phyloP scores from a whole-genome alignment of 2,113 vertebrate genomes.

The Numenius arquata region DNA sequence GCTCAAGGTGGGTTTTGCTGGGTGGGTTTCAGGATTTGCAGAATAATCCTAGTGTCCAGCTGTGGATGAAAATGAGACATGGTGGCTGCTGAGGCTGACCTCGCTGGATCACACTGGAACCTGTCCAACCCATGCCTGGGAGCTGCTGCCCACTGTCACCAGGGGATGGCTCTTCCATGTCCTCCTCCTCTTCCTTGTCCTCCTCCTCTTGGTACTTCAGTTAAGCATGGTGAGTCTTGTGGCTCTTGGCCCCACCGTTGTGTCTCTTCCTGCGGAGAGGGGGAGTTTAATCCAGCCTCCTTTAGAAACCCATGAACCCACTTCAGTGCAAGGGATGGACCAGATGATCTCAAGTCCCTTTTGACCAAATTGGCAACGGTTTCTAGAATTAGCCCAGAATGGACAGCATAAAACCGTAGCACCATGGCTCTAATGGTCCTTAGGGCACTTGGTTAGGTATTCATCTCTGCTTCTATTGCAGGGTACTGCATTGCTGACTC shows the following conservation, averaged over 20 bases:
- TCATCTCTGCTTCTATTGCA: background rate
- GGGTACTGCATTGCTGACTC: background rate
- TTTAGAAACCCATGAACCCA: background rate
- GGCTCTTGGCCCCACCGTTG: fast-evolving
- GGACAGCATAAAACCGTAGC: background rate
- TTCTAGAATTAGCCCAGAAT: background rate
- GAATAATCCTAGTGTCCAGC: background rate
- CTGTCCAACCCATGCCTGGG: background rate
- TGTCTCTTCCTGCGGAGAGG: background rate
- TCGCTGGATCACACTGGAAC: fast-evolving
- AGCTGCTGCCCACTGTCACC: background rate
- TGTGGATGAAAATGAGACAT: background rate
- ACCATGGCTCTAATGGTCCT: background rate
- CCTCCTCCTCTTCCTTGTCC: background rate
- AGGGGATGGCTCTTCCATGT: background rate
- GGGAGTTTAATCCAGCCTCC: background rate
- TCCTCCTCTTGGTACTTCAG: background rate
- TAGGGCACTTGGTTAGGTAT: too few species aligned
- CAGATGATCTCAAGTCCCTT: background rate
- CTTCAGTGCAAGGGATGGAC: background rate
- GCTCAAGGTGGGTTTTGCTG: background rate
- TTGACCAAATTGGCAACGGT: background rate
- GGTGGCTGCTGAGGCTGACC: background rate
- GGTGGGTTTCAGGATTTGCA: background rate
- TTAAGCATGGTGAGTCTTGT: background rate